Percentiles rank a stretch among this genome's conserved stretches.
Evolutionary conservation across 2,797 vertebrate species (phyloP).

Genomic region (Sebastiscus tertius): DNA sequence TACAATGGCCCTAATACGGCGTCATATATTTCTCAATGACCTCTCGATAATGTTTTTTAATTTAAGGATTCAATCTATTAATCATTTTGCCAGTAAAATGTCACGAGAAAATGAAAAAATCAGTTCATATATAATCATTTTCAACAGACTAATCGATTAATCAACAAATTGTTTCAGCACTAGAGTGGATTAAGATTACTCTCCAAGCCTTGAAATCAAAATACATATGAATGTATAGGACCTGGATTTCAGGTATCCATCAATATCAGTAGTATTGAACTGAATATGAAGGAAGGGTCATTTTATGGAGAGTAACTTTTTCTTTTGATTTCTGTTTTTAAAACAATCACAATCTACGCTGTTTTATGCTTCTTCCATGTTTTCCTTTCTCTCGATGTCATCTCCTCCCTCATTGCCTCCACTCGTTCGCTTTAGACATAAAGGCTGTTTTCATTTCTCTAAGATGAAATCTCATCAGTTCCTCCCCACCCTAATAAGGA

Average conservation of each 20-base stretch:
- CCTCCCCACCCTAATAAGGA: constrained; percentile 9
- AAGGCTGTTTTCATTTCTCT: not conserved
- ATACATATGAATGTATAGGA: not conserved
- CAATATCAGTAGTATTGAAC: not conserved
- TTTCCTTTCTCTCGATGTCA: not conserved
- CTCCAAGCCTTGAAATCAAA: not conserved
- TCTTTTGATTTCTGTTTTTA: not conserved
- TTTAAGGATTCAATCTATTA: not conserved
- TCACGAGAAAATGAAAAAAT: not conserved
- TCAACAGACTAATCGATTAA: not conserved
- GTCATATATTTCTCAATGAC: too few species aligned
- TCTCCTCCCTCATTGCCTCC: not conserved
- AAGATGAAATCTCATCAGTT: not conserved
- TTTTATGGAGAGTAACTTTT: not conserved
- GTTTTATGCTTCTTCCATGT: not conserved
- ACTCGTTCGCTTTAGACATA: not conserved
- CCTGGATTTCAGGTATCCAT: not conserved
- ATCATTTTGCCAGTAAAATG: not conserved
- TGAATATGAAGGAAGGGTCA: not conserved
- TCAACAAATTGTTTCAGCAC: rapidly evolving
- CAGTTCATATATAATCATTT: too few species aligned
- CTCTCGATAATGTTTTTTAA: not conserved
- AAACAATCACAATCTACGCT: not conserved
- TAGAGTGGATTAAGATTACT: not conserved
- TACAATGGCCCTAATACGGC: rapidly evolving